Conservation (phyloP, 2,113 vertebrate genomes). For the Oncorhynchus clarkii region DNA sequence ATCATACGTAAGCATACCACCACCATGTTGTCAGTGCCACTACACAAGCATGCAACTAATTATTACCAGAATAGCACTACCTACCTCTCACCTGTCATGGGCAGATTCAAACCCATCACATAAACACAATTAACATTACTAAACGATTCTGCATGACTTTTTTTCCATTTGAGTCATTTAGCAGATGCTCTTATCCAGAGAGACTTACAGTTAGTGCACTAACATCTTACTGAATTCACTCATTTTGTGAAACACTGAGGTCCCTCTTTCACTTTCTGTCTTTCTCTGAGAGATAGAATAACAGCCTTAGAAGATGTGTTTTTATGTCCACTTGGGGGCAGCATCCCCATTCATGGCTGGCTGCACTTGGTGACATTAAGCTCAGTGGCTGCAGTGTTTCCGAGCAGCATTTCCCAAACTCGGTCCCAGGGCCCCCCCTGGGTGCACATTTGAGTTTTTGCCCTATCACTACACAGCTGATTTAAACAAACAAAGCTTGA, state of each 20-base stretch:
- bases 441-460: too few species aligned
- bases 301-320: neutral
- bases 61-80: neutral
- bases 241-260: neutral
- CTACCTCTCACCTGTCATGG: neutral
- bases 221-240: neutral
- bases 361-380: constrained; percentile 57
- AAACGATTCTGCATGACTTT: neutral
- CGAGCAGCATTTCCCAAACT: constrained; percentile 3
- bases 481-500: too few species aligned
- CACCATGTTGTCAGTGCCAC: neutral
- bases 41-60: neutral
- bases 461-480: too few species aligned
- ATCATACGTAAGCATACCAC: constrained; percentile 69
- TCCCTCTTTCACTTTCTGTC: too few species aligned
- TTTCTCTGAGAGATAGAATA: neutral
- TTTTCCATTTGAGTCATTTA: neutral
- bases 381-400: constrained; percentile 55
- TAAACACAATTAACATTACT: neutral
- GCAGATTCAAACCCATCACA: neutral
- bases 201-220: too few species aligned
- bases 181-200: too few species aligned
- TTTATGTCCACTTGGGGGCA: constrained; percentile 58
- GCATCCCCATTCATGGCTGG: constrained; percentile 24
- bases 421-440: too few species aligned